Percentiles rank a stretch among this genome's conserved stretches.
Evolutionary conservation across 2,888 invertebrate genomes (phyloP).

Genomic region (Aphidoletes aphidimyza): DNA sequence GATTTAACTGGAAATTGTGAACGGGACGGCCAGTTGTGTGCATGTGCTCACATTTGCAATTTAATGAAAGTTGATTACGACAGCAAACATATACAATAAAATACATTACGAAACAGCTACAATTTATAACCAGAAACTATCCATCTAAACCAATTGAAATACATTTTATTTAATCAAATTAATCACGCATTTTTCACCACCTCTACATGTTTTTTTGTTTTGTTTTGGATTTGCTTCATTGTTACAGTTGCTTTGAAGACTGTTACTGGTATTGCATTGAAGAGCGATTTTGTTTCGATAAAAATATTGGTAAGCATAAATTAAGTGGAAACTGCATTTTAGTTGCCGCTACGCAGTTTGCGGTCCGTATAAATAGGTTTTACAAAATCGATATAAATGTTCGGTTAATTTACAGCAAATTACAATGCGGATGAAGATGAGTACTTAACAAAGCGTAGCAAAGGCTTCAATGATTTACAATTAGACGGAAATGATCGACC

Average conservation of each 20-base stretch:
- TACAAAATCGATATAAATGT: too few species aligned
- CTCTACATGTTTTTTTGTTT: conserved; percentile 55
- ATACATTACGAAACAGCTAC: too few species aligned
- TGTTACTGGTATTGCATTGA: conserved; percentile 80
- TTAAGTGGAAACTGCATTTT: background rate
- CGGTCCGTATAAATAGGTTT: too few species aligned
- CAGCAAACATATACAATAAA: background rate
- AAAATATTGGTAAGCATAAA: conserved; percentile 70
- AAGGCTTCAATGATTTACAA: conserved; percentile 60
- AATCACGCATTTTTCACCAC: background rate
- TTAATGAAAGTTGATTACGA: conserved; percentile 28
- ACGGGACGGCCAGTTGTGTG: background rate
- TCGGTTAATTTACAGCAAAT: conserved; percentile 61
- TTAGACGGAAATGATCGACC: conserved; percentile 63
- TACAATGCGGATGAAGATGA: conserved; percentile 67
- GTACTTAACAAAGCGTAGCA: conserved; percentile 61
- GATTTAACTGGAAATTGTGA: background rate
- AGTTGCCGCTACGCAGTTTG: too few species aligned
- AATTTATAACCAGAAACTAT: too few species aligned
- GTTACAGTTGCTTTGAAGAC: conserved; percentile 75
- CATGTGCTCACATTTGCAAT: background rate
- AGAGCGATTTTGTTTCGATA: conserved; percentile 78
- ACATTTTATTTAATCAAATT: background rate
- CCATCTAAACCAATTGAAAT: background rate
- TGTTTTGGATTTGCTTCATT: conserved; percentile 57